Evolutionary conservation across 2,888 invertebrate genomes (phyloP).

Genomic region (Rotaria macrura): DNA sequence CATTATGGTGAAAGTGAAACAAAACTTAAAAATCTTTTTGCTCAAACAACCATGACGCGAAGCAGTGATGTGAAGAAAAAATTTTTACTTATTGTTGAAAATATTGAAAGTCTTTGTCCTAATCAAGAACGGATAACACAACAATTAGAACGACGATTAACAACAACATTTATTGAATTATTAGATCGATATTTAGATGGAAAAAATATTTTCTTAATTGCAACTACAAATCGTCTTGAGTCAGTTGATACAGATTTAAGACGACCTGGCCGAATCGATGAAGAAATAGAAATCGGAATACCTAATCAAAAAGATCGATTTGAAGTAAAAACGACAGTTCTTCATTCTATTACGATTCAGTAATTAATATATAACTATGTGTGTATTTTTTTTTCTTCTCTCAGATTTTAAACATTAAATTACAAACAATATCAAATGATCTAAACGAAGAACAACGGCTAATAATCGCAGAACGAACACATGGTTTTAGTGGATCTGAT

Average conservation of each 20-base stretch:
- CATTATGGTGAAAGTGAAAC: slow-evolving; percentile 31
- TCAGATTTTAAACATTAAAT: slow-evolving; percentile 28
- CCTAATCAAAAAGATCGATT: slow-evolving; percentile 28
- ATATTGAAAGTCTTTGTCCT: slow-evolving; percentile 29
- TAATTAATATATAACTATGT: too few species aligned
- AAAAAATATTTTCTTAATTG: slow-evolving; percentile 24
- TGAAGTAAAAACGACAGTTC: background rate
- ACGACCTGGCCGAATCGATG: slow-evolving; percentile 31
- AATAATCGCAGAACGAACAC: slow-evolving; percentile 25
- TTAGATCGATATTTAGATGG: slow-evolving; percentile 21
- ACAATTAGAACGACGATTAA: slow-evolving; percentile 29
- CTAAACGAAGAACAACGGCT: slow-evolving; percentile 21
- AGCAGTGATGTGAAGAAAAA: background rate
- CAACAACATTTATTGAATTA: slow-evolving; percentile 19
- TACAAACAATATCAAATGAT: slow-evolving; percentile 3
- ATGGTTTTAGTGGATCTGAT: slow-evolving; percentile 32
- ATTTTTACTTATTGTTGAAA: slow-evolving; percentile 27
- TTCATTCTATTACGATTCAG: background rate
- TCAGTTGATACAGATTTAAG: slow-evolving; percentile 26
- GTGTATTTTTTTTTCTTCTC: background rate
- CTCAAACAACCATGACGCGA: background rate
- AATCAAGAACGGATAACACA: slow-evolving; percentile 26
- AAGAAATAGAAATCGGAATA: slow-evolving; percentile 32
- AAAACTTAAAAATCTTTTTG: slow-evolving; percentile 28
- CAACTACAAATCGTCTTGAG: slow-evolving; percentile 30